Percentiles rank a stretch among this genome's conserved stretches.
phyloP scores from a whole-genome alignment of 1,140 invertebrate species.

The Onthophagus taurus region DNA sequence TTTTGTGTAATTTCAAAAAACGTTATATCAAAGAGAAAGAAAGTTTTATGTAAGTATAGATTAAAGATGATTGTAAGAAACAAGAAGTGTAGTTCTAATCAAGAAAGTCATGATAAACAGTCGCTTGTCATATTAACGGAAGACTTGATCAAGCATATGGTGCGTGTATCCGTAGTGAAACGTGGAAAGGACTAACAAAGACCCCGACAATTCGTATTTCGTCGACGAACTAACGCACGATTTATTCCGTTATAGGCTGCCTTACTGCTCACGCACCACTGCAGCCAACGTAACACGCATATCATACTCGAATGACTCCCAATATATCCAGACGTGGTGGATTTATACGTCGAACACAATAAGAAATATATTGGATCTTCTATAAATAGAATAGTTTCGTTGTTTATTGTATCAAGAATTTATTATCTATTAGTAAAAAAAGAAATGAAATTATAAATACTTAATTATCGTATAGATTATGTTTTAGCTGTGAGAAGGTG shows the following conservation, averaged over 20 bases:
- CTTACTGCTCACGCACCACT: conserved; percentile 13
- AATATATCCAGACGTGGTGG: background rate
- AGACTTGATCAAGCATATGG: conserved; percentile 28
- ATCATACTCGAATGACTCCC: conserved; percentile 6
- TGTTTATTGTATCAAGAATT: too few relatives aligned
- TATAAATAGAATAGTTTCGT: too few relatives aligned
- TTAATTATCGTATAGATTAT: too few relatives aligned
- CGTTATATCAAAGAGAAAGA: too few relatives aligned
- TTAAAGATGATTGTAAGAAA: too few relatives aligned
- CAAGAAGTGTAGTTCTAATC: conserved; percentile 6
- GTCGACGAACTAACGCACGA: conserved; percentile 18
- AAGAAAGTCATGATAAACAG: conserved; percentile 22
- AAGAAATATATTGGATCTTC: too few relatives aligned
- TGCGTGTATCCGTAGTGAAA: conserved; percentile 24
- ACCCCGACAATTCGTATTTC: background rate
- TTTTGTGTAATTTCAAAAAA: too few relatives aligned
- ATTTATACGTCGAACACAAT: background rate
- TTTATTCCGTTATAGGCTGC: conserved; percentile 19
- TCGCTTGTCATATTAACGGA: conserved; percentile 28
- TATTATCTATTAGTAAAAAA: too few relatives aligned
- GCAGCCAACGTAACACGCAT: conserved; percentile 10
- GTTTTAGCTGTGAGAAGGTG: too few relatives aligned
- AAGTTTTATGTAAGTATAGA: too few relatives aligned
- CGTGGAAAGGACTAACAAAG: conserved; percentile 6
- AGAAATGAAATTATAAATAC: too few relatives aligned